Conservation (phyloP, 2,797 vertebrate genomes). For the Pelochelys cantorii region DNA sequence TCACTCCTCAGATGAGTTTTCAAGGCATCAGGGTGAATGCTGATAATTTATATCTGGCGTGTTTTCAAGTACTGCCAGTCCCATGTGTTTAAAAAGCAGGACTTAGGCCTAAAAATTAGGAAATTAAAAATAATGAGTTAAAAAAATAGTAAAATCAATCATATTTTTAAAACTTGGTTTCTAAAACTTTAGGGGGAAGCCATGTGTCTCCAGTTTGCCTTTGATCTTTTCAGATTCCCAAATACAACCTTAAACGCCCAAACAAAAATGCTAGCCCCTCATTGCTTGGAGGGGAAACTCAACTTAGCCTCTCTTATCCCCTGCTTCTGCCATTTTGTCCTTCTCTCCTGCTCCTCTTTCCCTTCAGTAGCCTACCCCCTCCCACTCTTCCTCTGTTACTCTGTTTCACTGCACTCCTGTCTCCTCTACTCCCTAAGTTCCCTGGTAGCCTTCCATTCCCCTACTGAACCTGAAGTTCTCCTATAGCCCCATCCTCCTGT, state of each 20-base stretch:
- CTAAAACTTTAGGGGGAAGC: background rate
- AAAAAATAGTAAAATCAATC: background rate
- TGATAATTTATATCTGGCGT: background rate
- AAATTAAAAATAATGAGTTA: background rate
- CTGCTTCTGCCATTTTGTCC: background rate
- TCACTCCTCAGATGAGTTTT: slow-evolving; percentile 35
- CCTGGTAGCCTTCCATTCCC: background rate
- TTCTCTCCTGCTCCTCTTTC: background rate
- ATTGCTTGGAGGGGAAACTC: background rate
- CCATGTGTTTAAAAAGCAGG: background rate
- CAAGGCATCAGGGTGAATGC: slow-evolving; percentile 1
- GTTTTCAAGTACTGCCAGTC: accelerated
- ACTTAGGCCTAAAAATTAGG: accelerated
- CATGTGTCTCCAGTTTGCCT: background rate
- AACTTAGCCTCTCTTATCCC: background rate
- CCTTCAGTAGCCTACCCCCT: background rate
- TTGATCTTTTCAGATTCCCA: background rate
- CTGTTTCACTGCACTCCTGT: background rate
- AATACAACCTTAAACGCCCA: background rate
- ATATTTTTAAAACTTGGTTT: background rate
- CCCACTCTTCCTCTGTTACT: background rate
- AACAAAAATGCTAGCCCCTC: background rate
- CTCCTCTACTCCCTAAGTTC: background rate
- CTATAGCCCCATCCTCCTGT: background rate
- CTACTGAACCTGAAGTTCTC: background rate